Percentiles rank a stretch among this genome's conserved stretches.
Evolutionary conservation across 2,888 invertebrate species (phyloP).

Genomic region (Bhutanitis thaidina): DNA sequence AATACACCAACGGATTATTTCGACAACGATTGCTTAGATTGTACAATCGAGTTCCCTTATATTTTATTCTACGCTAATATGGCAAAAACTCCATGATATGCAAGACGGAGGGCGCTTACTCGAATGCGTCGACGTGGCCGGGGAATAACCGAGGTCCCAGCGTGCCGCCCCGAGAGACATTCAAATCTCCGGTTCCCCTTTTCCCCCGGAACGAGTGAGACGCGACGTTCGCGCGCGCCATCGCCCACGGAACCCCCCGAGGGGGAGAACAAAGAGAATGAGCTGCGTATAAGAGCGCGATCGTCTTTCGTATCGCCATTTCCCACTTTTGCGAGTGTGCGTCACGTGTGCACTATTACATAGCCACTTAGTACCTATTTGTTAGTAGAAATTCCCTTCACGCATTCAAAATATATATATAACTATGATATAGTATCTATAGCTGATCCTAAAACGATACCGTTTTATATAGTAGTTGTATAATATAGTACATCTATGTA

Average conservation of each 20-base stretch:
- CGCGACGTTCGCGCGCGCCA: no score
- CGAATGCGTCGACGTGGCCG: background rate
- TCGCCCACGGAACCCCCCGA: background rate
- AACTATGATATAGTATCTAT: slow-evolving; percentile 51
- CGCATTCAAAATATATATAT: slow-evolving; percentile 77
- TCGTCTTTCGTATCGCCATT: slow-evolving; percentile 31
- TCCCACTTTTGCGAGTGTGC: slow-evolving; percentile 35
- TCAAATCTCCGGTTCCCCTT: background rate
- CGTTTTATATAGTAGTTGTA: slow-evolving; percentile 63
- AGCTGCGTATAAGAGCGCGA: background rate
- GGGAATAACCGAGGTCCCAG: background rate
- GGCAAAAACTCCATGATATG: slow-evolving; percentile 74
- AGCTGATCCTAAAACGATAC: slow-evolving; percentile 66
- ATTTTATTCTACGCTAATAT: slow-evolving; percentile 63
- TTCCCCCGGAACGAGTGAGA: background rate
- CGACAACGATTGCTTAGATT: slow-evolving; percentile 57
- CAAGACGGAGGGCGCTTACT: slow-evolving; percentile 29
- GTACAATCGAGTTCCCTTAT: slow-evolving; percentile 46
- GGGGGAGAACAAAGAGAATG: background rate
- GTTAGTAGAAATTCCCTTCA: slow-evolving; percentile 78
- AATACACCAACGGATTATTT: slow-evolving; percentile 68
- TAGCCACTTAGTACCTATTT: slow-evolving; percentile 69
- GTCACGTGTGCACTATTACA: slow-evolving; percentile 42
- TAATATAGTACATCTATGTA: slow-evolving; percentile 62
- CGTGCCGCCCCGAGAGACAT: background rate